Percentiles rank a stretch among this genome's conserved stretches.
phyloP scores from a whole-genome alignment of 2,797 vertebrate genomes.

The Rhinichthys osculus region DNA sequence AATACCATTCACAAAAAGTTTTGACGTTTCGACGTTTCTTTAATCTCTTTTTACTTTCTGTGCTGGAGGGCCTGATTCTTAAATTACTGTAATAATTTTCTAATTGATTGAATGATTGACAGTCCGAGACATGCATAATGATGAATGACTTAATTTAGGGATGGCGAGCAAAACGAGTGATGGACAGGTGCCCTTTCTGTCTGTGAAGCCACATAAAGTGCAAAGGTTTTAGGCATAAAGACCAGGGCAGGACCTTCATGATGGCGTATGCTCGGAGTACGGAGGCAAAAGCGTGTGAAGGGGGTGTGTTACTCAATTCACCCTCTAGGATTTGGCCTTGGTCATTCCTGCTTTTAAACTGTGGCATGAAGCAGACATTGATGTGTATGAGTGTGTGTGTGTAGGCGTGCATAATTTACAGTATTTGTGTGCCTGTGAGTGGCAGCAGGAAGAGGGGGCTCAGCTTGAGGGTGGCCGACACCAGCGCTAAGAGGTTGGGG shows the following conservation, averaged over 20 bases:
- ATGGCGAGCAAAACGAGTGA: constrained; percentile 62
- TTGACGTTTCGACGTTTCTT: constrained; percentile 35
- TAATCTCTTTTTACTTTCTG: constrained; percentile 45
- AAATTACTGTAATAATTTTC: constrained; percentile 78
- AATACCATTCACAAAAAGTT: constrained; percentile 26
- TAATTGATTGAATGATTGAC: constrained; percentile 81
- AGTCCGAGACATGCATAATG: constrained; percentile 71
- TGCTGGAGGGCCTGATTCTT: constrained; percentile 70
- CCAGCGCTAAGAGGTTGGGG: constrained; percentile 57
- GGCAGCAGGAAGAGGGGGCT: constrained; percentile 50
- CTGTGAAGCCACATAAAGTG: constrained; percentile 69
- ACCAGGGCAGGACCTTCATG: constrained; percentile 46
- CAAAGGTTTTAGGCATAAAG: constrained; percentile 61
- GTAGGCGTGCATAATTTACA: constrained; percentile 43
- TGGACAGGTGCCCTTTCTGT: constrained; percentile 62
- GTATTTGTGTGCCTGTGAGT: constrained; percentile 52
- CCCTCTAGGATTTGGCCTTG: constrained; percentile 54
- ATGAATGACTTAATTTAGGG: constrained; percentile 68
- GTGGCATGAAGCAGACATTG: constrained; percentile 60
- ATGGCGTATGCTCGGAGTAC: constrained; percentile 39
- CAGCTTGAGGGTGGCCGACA: constrained; percentile 48
- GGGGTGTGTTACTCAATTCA: constrained; percentile 46
- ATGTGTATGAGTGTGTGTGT: constrained; percentile 34
- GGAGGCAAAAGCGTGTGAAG: constrained; percentile 23
- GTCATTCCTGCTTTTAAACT: constrained; percentile 56